phyloP scores from a whole-genome alignment of 2,113 vertebrate genomes.

The Arothron firmamentum region DNA sequence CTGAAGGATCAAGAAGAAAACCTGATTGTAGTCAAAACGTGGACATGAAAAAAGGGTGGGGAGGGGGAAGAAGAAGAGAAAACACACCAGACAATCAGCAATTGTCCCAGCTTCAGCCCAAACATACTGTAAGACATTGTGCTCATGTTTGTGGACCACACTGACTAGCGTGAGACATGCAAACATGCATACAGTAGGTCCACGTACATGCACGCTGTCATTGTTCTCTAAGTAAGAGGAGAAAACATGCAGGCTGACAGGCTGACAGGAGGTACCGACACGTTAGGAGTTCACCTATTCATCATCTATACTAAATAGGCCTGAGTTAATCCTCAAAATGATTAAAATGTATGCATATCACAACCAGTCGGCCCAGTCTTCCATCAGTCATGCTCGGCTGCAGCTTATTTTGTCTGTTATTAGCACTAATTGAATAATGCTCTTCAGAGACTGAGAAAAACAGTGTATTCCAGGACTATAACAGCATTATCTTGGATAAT shows the following conservation, averaged over 20 bases:
- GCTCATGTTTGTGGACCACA: constrained; percentile 75
- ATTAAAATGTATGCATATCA: too few relatives aligned
- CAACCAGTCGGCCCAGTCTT: constrained; percentile 11
- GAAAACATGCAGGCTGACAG: constrained; percentile 65
- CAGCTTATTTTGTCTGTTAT: constrained; percentile 30
- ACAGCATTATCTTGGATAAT: constrained; percentile 69
- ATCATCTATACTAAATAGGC: neutral
- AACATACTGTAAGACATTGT: constrained; percentile 79
- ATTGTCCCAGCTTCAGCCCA: constrained; percentile 90
- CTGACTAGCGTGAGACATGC: constrained; percentile 64
- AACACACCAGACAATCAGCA: constrained; percentile 99
- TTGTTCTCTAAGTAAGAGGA: constrained; percentile 52
- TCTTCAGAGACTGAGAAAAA: constrained; percentile 37
- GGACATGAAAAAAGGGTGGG: constrained; percentile 94
- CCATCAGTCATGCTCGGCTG: constrained; percentile 14
- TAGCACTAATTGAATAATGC: constrained; percentile 39
- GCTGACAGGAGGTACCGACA: constrained; percentile 37
- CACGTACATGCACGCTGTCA: constrained; percentile 43
- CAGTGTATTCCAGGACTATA: constrained; percentile 47
- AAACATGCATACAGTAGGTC: constrained; percentile 60
- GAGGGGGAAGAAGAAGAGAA: constrained; percentile 73
- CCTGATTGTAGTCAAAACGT: constrained; percentile 99
- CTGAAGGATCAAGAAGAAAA: constrained; percentile 99
- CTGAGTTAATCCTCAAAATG: too few relatives aligned
- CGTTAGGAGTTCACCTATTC: constrained; percentile 25